Conservation (phyloP, 1,140 invertebrate species). For the Tetramorium simillimum region DNA sequence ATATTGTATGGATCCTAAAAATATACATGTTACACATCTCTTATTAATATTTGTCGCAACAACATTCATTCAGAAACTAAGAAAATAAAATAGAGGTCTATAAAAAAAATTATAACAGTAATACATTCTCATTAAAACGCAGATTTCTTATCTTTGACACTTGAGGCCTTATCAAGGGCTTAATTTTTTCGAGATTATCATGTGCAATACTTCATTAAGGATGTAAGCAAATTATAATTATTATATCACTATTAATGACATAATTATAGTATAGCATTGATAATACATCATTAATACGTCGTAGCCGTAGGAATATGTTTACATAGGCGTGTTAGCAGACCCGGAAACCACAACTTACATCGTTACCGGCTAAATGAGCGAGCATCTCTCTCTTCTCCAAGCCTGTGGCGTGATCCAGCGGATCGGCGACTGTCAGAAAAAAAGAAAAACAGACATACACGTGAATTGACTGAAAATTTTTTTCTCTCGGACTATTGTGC, state of each 20-base stretch:
- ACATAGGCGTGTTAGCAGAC: neutral
- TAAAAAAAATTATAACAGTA: neutral
- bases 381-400: constrained; percentile 95
- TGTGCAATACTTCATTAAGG: neutral
- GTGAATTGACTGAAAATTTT: constrained; percentile 17
- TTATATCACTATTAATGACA: neutral
- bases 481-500: neutral
- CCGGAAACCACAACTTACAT: constrained; percentile 86
- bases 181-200: neutral
- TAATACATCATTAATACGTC: neutral
- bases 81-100: neutral
- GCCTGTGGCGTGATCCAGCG: constrained; percentile 96
- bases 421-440: constrained; percentile 90
- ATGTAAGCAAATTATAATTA: neutral
- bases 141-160: constrained; percentile 17
- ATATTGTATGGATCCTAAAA: constrained; percentile 95
- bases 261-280: neutral
- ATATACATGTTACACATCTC: neutral
- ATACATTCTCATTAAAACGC: neutral
- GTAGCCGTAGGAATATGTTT: neutral
- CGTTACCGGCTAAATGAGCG: constrained; percentile 93
- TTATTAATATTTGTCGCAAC: neutral
- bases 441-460: constrained; percentile 61
- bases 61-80: neutral
- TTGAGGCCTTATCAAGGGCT: neutral